These are phyloP conservation scores for Amia ocellicauda DNA, from an alignment of 2,113 vertebrate genomes.

Conservation along the genomic window DNA sequence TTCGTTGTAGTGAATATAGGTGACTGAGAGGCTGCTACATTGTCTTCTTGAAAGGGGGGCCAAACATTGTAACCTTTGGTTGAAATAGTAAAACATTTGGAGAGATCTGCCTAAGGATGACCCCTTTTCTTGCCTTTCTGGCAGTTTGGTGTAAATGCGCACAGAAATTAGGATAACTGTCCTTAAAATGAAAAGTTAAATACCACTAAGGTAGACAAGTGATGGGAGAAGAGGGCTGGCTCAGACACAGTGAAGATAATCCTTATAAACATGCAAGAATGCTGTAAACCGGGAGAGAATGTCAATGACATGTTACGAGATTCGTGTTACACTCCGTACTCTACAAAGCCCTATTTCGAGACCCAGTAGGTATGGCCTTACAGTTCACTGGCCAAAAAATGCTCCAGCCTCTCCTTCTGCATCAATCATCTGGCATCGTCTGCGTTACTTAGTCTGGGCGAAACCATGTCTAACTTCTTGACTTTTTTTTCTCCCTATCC, in stretches of 20 bases:
- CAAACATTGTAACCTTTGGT: no score
- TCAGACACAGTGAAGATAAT: conserved; percentile 54
- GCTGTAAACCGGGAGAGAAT: conserved; percentile 53
- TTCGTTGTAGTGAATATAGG: no score
- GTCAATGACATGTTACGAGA: conserved; percentile 50
- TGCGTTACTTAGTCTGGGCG: conserved; percentile 45
- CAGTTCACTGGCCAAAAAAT: conserved; percentile 9
- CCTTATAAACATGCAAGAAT: conserved; percentile 56
- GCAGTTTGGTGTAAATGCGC: no score
- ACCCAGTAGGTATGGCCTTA: conserved; percentile 35
- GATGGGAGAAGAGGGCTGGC: conserved; percentile 52
- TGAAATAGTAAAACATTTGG: background rate
- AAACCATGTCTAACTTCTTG: conserved; percentile 37
- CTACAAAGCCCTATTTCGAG: conserved; percentile 18
- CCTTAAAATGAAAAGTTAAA: background rate
- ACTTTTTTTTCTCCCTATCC: conserved; percentile 44
- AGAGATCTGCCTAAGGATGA: no score
- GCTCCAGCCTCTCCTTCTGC: conserved; percentile 28
- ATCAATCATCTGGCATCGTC: conserved; percentile 46
- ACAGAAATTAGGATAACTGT: no score
- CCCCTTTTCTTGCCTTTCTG: no score
- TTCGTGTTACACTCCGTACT: conserved; percentile 45
- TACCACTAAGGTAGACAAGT: background rate
- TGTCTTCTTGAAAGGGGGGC: no score
- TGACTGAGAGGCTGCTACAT: no score